Percentiles rank a stretch among this genome's conserved stretches.
phyloP scores from a whole-genome alignment of 2,797 vertebrate genomes.

The Coregonus suidteri region DNA sequence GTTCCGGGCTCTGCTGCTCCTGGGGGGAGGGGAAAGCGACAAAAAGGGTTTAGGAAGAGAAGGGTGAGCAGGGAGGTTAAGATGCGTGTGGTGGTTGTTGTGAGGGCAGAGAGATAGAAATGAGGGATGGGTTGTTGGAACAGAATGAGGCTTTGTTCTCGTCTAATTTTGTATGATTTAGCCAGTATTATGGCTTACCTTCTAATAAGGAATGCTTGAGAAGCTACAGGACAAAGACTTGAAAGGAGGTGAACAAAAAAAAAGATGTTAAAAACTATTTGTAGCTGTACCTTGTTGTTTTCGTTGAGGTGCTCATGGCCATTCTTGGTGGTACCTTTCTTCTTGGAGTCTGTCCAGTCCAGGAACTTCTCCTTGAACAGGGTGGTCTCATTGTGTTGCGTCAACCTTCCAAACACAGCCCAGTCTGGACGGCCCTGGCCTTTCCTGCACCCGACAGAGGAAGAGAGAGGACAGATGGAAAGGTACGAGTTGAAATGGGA shows the following conservation, averaged over 20 bases:
- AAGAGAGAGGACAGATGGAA: background rate
- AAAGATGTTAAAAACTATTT: no score
- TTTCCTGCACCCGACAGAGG: slow-evolving; percentile 74
- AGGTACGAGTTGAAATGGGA: background rate
- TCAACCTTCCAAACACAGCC: slow-evolving; percentile 94
- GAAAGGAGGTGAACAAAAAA: no score
- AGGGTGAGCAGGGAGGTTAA: background rate
- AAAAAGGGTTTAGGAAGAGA: background rate
- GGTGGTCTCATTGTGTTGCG: slow-evolving; percentile 93
- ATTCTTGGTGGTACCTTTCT: slow-evolving; percentile 70
- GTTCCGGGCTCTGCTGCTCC: slow-evolving; percentile 74
- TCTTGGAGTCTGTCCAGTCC: slow-evolving; percentile 90
- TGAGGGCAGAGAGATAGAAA: background rate
- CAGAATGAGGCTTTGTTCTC: no score
- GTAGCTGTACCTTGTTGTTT: slow-evolving; percentile 80
- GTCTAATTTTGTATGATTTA: no score
- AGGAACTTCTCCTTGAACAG: slow-evolving; percentile 97
- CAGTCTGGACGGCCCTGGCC: slow-evolving; percentile 94
- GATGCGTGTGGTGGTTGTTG: background rate
- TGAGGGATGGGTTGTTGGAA: no score
- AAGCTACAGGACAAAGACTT: no score
- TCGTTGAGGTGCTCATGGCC: slow-evolving; percentile 64
- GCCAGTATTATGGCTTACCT: no score
- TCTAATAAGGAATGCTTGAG: no score
- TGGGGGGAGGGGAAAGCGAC: slow-evolving; percentile 35